Conservation (phyloP, 2,797 vertebrate species). For the Oreochromis mossambicus region DNA sequence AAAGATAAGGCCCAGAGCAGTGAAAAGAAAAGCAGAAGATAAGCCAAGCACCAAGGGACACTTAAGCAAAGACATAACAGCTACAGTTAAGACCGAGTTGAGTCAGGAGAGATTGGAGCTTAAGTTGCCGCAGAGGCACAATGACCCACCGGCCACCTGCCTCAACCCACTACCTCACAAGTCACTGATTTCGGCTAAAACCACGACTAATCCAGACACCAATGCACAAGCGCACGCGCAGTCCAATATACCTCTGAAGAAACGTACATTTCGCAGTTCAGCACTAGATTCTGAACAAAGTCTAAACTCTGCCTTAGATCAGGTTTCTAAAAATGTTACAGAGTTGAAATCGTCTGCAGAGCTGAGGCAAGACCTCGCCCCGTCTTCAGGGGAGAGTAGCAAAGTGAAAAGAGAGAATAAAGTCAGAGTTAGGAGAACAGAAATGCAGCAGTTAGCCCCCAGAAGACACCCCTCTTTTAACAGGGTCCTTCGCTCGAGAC, state of each 20-base stretch:
- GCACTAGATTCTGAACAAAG: slow-evolving; percentile 62
- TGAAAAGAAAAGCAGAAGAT: slow-evolving; percentile 28
- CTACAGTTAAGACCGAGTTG: background rate
- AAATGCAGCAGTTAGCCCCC: slow-evolving; percentile 20
- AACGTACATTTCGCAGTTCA: slow-evolving; percentile 78
- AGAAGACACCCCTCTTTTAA: slow-evolving; percentile 18
- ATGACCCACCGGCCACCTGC: slow-evolving; percentile 16
- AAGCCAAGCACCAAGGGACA: slow-evolving; percentile 22
- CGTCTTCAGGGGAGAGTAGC: slow-evolving; percentile 6
- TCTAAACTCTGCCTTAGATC: slow-evolving; percentile 23
- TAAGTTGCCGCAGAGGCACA: background rate
- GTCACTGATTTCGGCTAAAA: slow-evolving; percentile 31
- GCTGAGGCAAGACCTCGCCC: background rate
- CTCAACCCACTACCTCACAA: slow-evolving; percentile 56
- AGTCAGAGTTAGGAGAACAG: slow-evolving; percentile 9
- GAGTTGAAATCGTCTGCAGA: slow-evolving; percentile 13
- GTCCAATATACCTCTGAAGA: slow-evolving; percentile 81
- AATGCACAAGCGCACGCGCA: slow-evolving; percentile 65
- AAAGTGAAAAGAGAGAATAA: slow-evolving; percentile 10
- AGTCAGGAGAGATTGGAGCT: slow-evolving; percentile 3
- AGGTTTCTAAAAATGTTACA: slow-evolving; percentile 9
- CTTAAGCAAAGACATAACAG: background rate
- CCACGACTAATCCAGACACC: slow-evolving; percentile 38
- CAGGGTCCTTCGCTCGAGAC: slow-evolving; percentile 49
- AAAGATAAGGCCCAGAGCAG: slow-evolving; percentile 25